Base-by-base conservation (phyloP, 2,797 vertebrate genomes). In the Cottoperca gobio region DNA sequence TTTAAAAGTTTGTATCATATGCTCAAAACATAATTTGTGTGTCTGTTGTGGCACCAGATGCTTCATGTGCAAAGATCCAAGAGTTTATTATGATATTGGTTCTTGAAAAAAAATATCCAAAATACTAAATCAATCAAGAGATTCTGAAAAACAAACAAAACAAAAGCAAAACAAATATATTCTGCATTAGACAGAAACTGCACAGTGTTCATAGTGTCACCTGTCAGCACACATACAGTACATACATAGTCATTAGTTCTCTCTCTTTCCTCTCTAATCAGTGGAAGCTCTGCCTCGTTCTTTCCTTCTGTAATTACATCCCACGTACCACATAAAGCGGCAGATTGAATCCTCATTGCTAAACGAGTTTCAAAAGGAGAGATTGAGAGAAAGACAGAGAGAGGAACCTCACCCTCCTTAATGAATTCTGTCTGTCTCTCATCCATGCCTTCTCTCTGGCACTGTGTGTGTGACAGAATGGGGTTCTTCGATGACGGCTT, bases 301-400 rank as follows among this genome's bases (percentile, higher is more conserved):
- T 75, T 72, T 61, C 77, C 70, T 71, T 67, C 84, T 83, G 82
- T 91, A 89, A 92, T 92, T 93, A 93, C 86, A 86, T 81, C 86
- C 86, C 80, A 83, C 80, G 5, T 63, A 65, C 70, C 8, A 21
- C 83, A 82, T 78, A 80, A 76, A 83, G 78, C 66, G 10, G 78
- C 83, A 82, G 80, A 86, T 84, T 87, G 83, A 87, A 81, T 81
- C 78, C 76, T 88, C 82, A 59, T 65, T 43, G 33, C 78, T 70
- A 70, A 90, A 77, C 74, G 58, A 70, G 52, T 73, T 88, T 86
- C 43, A 76, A 76, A 78, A 85, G 71, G 54, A 66, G 64, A 42
- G 55, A 61, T 23, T n/a, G 66, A 43, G 61, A 63, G 45, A 5
- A 49, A 33, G 67, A 66, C 11, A 66, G n/a, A 52, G 59, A 70